Percentiles rank a stretch among this genome's conserved stretches.
These are phyloP conservation scores for Scortum barcoo DNA, from an alignment of 2,113 vertebrate species.

Conservation along the genomic window DNA sequence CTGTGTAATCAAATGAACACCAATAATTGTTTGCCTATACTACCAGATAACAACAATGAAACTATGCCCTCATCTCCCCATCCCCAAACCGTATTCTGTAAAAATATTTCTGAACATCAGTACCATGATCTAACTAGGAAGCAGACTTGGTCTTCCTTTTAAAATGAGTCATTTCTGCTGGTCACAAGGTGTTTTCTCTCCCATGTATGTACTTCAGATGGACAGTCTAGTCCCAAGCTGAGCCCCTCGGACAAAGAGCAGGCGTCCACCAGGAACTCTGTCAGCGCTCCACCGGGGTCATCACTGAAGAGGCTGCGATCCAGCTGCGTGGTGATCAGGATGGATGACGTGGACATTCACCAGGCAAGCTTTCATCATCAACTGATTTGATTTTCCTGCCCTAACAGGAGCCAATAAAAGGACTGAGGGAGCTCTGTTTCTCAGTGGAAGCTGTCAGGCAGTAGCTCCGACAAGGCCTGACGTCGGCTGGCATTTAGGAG, in stretches of 20 bases:
- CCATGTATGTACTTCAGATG: constrained; percentile 58
- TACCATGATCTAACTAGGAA: not conserved
- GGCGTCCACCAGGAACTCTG: constrained; percentile 73
- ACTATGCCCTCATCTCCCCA: not conserved
- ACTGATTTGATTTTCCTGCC: constrained; percentile 49
- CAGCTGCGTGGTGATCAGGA: constrained; percentile 91
- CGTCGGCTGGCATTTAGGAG: not conserved
- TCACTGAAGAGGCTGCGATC: constrained; percentile 91
- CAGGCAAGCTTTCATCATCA: constrained; percentile 84
- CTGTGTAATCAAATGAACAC: not conserved
- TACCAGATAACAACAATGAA: not conserved
- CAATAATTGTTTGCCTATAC: not conserved
- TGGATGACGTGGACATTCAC: constrained; percentile 95
- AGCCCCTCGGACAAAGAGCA: constrained; percentile 71
- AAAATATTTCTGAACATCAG: not conserved
- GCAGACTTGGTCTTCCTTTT: not conserved
- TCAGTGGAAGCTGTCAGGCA: not conserved
- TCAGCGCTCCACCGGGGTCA: constrained; percentile 48
- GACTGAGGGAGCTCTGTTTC: not conserved
- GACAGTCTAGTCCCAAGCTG: constrained; percentile 69
- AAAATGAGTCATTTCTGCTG: not conserved
- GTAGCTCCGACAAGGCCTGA: not conserved
- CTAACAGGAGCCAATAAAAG: constrained; percentile 23
- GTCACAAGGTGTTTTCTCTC: not conserved
- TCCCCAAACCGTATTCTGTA: not conserved